phyloP scores from a whole-genome alignment of 2,888 invertebrate genomes.

The Gortyna flavago region DNA sequence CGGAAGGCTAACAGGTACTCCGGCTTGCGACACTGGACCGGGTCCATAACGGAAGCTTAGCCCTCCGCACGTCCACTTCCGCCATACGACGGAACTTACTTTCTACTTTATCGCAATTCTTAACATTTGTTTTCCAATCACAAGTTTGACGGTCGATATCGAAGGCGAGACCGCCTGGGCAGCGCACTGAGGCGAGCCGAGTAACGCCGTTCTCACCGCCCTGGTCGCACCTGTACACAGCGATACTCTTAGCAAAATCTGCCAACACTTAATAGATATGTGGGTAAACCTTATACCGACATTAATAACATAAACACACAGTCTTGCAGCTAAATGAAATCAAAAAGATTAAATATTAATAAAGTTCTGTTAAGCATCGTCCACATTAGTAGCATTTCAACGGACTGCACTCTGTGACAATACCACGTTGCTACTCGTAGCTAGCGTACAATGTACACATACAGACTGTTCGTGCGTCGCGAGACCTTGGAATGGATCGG shows the following conservation, averaged over 20 bases:
- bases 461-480: background rate
- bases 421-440: background rate
- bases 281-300: background rate
- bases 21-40: constrained; percentile 70
- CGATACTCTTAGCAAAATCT: constrained; percentile 76
- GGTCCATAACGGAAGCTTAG: constrained; percentile 79
- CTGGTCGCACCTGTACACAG: constrained; percentile 96
- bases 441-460: background rate
- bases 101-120: constrained; percentile 98
- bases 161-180: constrained; percentile 97
- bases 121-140: constrained; percentile 99
- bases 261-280: background rate
- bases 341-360: constrained; percentile 18
- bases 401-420: background rate
- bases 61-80: constrained; percentile 87
- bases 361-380: constrained; percentile 5
- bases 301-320: constrained; percentile 1
- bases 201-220: constrained; percentile 96
- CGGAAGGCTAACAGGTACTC: constrained; percentile 81
- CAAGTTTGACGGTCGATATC: constrained; percentile 98
- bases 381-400: constrained; percentile 24
- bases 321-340: constrained; percentile 18
- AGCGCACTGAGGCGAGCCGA: constrained; percentile 96
- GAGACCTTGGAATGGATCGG: background rate
- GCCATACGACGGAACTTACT: constrained; percentile 93